Evolutionary conservation across 2,888 invertebrate genomes (phyloP), one percentile per base, ranked within the genome.

Genomic region (Stegophylla sp.): DNA sequence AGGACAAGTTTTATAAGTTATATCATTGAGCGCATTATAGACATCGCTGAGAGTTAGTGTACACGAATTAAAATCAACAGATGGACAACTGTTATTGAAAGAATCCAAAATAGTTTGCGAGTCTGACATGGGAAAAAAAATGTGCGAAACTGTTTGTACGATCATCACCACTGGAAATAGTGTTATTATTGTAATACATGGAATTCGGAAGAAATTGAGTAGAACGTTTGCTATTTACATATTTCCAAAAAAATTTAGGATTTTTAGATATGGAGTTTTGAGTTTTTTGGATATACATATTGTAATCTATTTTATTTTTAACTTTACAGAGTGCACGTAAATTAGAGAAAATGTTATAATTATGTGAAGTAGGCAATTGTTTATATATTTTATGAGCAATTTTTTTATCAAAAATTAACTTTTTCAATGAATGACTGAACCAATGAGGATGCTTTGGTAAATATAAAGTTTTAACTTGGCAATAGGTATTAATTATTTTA

Each of bases 401-500:
- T 61, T 61, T 28, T 61, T 61, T 61, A 61, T 61, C 28, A 61
- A 61, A 28, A 61, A 61, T 61, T 61, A 61, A 34, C 28, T 61
- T 61, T 7, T 34, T 61, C 13, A 53, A 53, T n/a, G 53, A 53
- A 20, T 20, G n/a, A 20, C 53, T 53, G 20, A 53, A 53, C 53
- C 61, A 63, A 3, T 34, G 63, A 63, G 63, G 63, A 17, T 34
- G 63, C 63, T 63, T 63, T 34, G 63, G 5, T 10, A 63, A 63
- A 41, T 63, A 63, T 63, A 34, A 34, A 63, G 34, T 63, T 63
- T 63, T 63, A 17, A 63, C 34, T 17, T 15, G 34, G 34, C 63
- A 63, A 63, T 63, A 63, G 13, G 63, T 17, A 63, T 63, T 63
- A 63, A 63, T 63, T 63, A 63, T 34, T 63, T 34, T 63, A 63